Conservation (phyloP, 2,888 invertebrate genomes). For the Amiota mariae region DNA sequence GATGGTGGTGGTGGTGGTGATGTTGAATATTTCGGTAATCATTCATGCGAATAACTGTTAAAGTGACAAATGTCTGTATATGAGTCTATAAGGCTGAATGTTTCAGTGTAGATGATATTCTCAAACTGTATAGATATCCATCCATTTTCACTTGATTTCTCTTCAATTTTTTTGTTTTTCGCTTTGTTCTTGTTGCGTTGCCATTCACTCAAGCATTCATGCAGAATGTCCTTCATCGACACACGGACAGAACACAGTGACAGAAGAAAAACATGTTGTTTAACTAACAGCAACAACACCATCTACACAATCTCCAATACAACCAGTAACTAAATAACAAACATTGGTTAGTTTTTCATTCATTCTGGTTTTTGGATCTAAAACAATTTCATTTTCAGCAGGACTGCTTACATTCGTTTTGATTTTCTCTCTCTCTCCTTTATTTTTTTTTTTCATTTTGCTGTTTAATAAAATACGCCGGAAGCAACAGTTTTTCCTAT, state of each 20-base stretch:
- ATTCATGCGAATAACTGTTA: conserved; percentile 17
- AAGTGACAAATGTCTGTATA: conserved; percentile 21
- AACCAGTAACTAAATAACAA: conserved; percentile 5
- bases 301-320: not conserved
- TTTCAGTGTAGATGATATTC: not conserved
- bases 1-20: not conserved
- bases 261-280: conserved; percentile 43
- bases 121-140: not conserved
- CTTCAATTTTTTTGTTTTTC: conserved; percentile 9
- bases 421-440: not conserved
- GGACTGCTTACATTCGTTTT: not conserved
- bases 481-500: conserved; percentile 21
- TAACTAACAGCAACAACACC: conserved; percentile 11
- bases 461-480: not conserved
- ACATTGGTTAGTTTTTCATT: not conserved
- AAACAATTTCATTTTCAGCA: not conserved
- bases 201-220: conserved; percentile 30
- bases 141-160: not conserved
- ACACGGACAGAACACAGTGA: conserved; percentile 47
- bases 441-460: not conserved
- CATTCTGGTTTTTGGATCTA: not conserved
- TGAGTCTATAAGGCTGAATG: not conserved
- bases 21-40: conserved; percentile 16
- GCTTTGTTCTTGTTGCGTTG: not conserved
- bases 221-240: conserved; percentile 53